Percentiles rank a stretch among this genome's conserved stretches.
Conservation (phyloP, 2,888 invertebrate genomes). For the Eledone cirrhosa region DNA sequence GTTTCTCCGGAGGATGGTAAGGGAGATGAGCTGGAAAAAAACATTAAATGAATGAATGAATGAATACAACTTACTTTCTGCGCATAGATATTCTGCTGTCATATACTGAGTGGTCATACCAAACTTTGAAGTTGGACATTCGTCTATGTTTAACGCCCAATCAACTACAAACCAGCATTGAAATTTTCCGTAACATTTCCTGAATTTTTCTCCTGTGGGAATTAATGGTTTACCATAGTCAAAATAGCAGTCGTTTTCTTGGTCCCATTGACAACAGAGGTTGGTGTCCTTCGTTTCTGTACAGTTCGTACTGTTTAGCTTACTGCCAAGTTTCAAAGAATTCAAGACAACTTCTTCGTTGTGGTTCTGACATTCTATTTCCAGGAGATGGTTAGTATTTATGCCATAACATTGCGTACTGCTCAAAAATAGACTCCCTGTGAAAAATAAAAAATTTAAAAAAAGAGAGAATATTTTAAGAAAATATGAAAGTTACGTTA, state of each 20-base stretch:
- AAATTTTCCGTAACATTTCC: neutral
- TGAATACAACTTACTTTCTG: neutral
- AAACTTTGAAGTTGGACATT: neutral
- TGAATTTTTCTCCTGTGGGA: neutral
- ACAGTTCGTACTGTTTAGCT: neutral
- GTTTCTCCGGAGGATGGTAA: too few relatives aligned
- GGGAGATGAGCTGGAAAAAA: too few relatives aligned
- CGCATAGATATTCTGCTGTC: neutral
- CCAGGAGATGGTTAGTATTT: too few relatives aligned
- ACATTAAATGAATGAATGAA: too few relatives aligned
- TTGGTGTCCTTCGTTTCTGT: neutral
- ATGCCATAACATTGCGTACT: too few relatives aligned
- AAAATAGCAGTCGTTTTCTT: neutral
- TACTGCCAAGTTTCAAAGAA: constrained; percentile 2
- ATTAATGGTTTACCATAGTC: neutral
- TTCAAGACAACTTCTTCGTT: neutral
- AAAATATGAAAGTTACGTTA: too few relatives aligned
- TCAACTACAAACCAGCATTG: neutral
- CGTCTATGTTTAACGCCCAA: neutral
- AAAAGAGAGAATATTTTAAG: too few relatives aligned
- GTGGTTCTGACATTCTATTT: neutral
- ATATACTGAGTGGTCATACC: neutral
- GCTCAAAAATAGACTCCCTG: too few relatives aligned
- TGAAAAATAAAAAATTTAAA: too few relatives aligned
- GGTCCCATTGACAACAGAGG: neutral